Percentiles rank a stretch among this genome's conserved stretches.
Evolutionary conservation across 2,888 invertebrate species (phyloP).

Genomic region (Drosophila mayaguana): DNA sequence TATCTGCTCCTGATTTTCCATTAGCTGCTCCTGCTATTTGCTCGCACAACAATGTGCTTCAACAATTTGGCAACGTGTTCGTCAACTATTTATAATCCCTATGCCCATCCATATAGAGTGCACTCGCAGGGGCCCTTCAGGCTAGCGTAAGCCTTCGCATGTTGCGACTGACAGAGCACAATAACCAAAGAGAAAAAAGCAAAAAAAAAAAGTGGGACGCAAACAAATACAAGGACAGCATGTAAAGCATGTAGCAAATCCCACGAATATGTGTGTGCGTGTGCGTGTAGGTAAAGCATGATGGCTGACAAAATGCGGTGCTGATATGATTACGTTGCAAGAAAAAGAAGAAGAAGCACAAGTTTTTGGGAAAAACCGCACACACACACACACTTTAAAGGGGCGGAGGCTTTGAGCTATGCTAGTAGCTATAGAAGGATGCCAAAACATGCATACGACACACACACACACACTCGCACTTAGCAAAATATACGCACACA

Average conservation of each 20-base stretch:
- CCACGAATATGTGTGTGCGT: neutral
- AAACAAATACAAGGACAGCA: slow-evolving; percentile 31
- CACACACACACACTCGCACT: slow-evolving; percentile 41
- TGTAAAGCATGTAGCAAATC: slow-evolving; percentile 23
- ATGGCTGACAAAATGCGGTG: slow-evolving; percentile 56
- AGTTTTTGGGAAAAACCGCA: neutral
- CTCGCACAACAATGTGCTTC: neutral
- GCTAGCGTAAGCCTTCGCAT: slow-evolving; percentile 23
- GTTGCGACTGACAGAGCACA: slow-evolving; percentile 18
- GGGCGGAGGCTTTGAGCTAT: slow-evolving; percentile 18
- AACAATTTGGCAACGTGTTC: slow-evolving; percentile 24
- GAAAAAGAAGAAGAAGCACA: neutral
- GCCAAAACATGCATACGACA: slow-evolving; percentile 56
- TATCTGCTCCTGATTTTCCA: neutral
- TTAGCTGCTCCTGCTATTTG: neutral
- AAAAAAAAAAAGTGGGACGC: slow-evolving; percentile 23
- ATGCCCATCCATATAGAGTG: slow-evolving; percentile 6
- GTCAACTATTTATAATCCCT: slow-evolving; percentile 28
- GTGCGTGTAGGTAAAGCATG: slow-evolving; percentile 19
- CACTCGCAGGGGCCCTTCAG: slow-evolving; percentile 19
- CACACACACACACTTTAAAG: slow-evolving; percentile 34
- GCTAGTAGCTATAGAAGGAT: slow-evolving; percentile 40
- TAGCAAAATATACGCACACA: slow-evolving; percentile 24
- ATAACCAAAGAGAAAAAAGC: neutral
- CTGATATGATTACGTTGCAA: slow-evolving; percentile 67